Conservation (phyloP, 1,140 invertebrate genomes). For the Heliconius nattereri region DNA sequence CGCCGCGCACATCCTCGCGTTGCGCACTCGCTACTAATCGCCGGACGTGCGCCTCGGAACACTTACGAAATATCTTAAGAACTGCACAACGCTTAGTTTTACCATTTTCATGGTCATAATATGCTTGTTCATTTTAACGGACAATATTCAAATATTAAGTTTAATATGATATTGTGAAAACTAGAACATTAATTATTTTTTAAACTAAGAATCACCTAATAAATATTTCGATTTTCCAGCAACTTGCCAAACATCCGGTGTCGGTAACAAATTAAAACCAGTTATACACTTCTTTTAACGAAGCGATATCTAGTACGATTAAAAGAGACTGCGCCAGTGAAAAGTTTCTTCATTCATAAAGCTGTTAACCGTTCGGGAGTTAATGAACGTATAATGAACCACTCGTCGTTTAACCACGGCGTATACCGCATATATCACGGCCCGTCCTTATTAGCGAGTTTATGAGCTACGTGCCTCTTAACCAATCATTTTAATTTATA, state of each 20-base stretch:
- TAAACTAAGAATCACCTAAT: not conserved
- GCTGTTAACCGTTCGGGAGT: constrained; percentile 37
- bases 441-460: constrained; percentile 56
- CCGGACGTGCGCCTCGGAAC: constrained; percentile 71
- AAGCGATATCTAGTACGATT: constrained; percentile 36
- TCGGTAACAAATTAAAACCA: constrained; percentile 30
- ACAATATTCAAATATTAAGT: not conserved
- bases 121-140: not conserved
- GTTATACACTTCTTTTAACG: constrained; percentile 36
- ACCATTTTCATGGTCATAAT: constrained; percentile 40
- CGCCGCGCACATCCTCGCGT: constrained; percentile 69
- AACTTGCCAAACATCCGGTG: constrained; percentile 37
- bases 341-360: constrained; percentile 38
- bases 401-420: constrained; percentile 38
- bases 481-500: constrained; percentile 68
- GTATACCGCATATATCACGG: constrained; percentile 46
- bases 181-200: not conserved
- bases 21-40: constrained; percentile 68
- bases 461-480: constrained; percentile 45
- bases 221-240: constrained; percentile 33
- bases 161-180: not conserved
- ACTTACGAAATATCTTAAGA: constrained; percentile 55
- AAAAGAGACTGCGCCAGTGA: constrained; percentile 35
- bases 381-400: constrained; percentile 43
- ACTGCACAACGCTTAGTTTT: constrained; percentile 32